phyloP scores from a whole-genome alignment of 2,888 invertebrate species.

The Petrolisthes cinctipes region DNA sequence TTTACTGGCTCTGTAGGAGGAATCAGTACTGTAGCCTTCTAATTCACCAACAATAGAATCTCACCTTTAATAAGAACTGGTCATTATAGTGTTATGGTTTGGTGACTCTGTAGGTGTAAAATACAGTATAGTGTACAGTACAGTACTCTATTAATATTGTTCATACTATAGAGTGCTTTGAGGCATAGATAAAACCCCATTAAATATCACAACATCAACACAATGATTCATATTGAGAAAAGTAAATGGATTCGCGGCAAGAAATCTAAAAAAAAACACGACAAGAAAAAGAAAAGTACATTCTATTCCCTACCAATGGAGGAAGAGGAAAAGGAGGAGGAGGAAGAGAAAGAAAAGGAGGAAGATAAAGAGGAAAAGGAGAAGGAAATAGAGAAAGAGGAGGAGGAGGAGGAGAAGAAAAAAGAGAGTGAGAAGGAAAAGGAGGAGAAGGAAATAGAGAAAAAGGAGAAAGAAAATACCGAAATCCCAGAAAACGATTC shows the following conservation, averaged over 20 bases:
- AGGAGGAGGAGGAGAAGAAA: background rate
- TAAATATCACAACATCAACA: too few relatives aligned
- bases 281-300: conserved; percentile 29
- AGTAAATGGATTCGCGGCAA: background rate
- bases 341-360: background rate
- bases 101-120: too few relatives aligned
- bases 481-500: conserved; percentile 2
- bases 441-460: background rate
- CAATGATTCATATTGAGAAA: background rate
- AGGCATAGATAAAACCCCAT: too few relatives aligned
- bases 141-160: too few relatives aligned
- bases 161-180: too few relatives aligned
- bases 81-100: too few relatives aligned
- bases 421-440: background rate
- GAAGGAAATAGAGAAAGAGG: background rate
- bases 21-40: too few relatives aligned
- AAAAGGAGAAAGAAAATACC: background rate
- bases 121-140: too few relatives aligned
- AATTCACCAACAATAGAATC: too few relatives aligned
- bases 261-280: conserved; percentile 12
- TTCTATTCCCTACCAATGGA: conserved; percentile 32
- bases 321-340: background rate
- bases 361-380: background rate
- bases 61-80: too few relatives aligned
- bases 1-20: too few relatives aligned